phyloP scores from a whole-genome alignment of 53 echinoderm and acorn worm genomes.

The Arbacia lixula region DNA sequence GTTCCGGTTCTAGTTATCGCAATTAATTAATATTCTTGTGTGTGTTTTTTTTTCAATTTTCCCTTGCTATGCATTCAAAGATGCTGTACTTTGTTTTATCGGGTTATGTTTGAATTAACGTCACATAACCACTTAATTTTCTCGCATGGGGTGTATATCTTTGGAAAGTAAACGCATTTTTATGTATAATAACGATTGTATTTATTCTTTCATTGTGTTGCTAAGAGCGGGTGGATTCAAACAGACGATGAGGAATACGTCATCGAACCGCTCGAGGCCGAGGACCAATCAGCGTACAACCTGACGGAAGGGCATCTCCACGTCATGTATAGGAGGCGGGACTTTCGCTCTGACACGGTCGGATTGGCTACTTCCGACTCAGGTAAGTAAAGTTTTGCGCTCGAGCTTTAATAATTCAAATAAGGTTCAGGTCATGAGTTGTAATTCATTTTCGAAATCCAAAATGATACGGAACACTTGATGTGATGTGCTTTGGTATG shows the following conservation, averaged over 20 bases:
- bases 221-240: slow-evolving; percentile 86
- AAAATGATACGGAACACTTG: too few relatives aligned
- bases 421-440: too few relatives aligned
- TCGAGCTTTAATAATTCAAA: too few relatives aligned
- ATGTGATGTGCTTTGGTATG: too few relatives aligned
- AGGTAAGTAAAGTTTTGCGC: slow-evolving; percentile 28
- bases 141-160: too few relatives aligned
- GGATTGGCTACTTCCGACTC: slow-evolving; percentile 14
- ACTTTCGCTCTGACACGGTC: slow-evolving; percentile 55
- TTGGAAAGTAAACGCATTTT: too few relatives aligned
- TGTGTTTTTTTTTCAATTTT: neutral
- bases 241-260: slow-evolving; percentile 79
- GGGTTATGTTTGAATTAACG: too few relatives aligned
- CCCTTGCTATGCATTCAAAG: too few relatives aligned
- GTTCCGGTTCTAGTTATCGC: neutral
- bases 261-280: slow-evolving; percentile 78
- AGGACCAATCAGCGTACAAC: slow-evolving; percentile 56
- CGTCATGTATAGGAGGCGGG: slow-evolving; percentile 69
- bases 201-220: neutral
- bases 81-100: too few relatives aligned
- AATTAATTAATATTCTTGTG: neutral
- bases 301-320: slow-evolving; percentile 72
- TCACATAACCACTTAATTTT: too few relatives aligned
- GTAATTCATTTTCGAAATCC: too few relatives aligned
- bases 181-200: too few relatives aligned